Evolutionary conservation across 2,113 vertebrate species (phyloP).

Genomic region (Shinisaurus crocodilurus): DNA sequence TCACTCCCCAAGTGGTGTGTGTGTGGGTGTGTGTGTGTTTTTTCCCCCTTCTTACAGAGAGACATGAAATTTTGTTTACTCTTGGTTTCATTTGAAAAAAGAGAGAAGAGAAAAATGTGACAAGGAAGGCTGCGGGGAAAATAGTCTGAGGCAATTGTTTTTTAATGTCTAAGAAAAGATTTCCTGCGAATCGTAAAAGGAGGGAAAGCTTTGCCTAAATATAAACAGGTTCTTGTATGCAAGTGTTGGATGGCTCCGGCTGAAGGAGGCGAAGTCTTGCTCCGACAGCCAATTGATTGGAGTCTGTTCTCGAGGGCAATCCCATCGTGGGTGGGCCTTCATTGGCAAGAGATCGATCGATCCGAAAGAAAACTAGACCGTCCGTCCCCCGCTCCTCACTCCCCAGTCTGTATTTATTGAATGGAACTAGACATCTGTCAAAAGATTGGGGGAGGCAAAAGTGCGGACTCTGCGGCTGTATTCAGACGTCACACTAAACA

Average conservation of each 20-base stretch:
- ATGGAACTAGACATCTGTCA: not conserved
- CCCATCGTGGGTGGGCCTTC: not conserved
- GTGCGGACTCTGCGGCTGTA: fast-evolving
- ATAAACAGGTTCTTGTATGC: constrained; percentile 45
- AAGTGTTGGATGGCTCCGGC: constrained; percentile 33
- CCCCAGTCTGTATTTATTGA: fast-evolving
- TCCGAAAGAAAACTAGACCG: constrained; percentile 24
- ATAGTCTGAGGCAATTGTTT: constrained; percentile 16
- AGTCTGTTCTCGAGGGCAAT: fast-evolving
- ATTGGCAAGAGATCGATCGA: not conserved
- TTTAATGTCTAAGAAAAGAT: constrained; percentile 44
- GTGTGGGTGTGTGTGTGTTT: not conserved
- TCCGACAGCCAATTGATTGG: constrained; percentile 30
- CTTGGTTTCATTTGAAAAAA: not conserved
- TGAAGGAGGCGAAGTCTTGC: fast-evolving
- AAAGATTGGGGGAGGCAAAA: not conserved
- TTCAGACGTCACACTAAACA: not conserved
- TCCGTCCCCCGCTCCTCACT: not conserved
- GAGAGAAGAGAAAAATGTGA: not conserved
- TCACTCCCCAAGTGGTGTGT: not conserved
- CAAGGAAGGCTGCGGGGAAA: constrained; percentile 63
- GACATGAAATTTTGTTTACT: not conserved
- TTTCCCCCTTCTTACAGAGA: not conserved
- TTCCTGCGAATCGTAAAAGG: constrained; percentile 54
- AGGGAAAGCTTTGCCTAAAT: constrained; percentile 66